Percentiles rank a stretch among this genome's conserved stretches.
phyloP scores from a whole-genome alignment of 2,888 invertebrate species.

The Pilophorus perplexus region DNA sequence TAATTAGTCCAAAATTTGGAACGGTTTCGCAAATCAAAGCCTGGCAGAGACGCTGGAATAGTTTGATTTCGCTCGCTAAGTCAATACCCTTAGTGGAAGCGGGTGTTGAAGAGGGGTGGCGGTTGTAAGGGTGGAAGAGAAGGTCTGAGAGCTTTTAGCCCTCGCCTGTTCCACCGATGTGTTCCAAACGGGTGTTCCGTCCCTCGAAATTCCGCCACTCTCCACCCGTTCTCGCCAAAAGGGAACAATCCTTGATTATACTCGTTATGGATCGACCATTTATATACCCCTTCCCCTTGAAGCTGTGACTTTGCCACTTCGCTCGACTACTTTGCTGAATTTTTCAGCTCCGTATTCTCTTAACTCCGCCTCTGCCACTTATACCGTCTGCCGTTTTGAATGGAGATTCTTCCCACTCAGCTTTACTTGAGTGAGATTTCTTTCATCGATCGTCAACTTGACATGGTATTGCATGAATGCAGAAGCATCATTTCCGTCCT shows the following conservation, averaged over 20 bases:
- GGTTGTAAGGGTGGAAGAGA: too few species aligned
- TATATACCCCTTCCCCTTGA: constrained; percentile 8
- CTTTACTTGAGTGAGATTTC: too few species aligned
- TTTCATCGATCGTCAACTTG: too few species aligned
- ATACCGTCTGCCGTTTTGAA: too few species aligned
- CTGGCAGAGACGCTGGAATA: constrained; percentile 10
- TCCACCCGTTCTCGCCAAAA: not conserved
- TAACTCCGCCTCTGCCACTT: constrained; percentile 8
- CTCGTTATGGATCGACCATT: constrained; percentile 29
- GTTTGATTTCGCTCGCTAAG: constrained; percentile 26
- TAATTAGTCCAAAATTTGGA: too few species aligned
- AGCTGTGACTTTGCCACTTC: too few species aligned
- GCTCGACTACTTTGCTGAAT: too few species aligned
- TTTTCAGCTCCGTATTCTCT: constrained; percentile 12
- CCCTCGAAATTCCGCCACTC: constrained; percentile 4
- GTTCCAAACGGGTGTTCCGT: constrained; percentile 2
- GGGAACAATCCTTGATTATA: constrained; percentile 18
- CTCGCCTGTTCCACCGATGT: too few species aligned
- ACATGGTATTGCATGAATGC: too few species aligned
- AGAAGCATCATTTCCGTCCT: too few species aligned
- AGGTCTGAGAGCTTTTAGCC: constrained; percentile 19
- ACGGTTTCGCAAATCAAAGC: constrained; percentile 17
- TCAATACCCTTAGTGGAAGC: not conserved
- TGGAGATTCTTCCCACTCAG: too few species aligned
- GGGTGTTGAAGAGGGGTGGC: too few species aligned